phyloP scores from a whole-genome alignment of 1,140 invertebrate species.

The Charaxes varanes region DNA sequence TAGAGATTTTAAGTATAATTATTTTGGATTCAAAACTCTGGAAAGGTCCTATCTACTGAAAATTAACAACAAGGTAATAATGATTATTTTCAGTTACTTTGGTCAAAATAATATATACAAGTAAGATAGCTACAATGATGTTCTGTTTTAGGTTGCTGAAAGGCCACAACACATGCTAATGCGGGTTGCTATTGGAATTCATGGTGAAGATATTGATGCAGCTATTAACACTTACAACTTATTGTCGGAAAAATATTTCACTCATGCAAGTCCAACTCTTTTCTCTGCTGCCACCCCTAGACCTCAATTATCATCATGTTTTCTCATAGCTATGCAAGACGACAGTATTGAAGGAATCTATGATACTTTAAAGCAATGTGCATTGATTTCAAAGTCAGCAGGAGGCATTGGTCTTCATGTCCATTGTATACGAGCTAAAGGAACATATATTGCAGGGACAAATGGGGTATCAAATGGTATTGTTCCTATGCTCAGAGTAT shows the following conservation, averaged over 20 bases:
- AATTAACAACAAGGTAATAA: slow-evolving; percentile 86
- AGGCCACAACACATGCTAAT: slow-evolving; percentile 99
- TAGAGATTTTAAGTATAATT: slow-evolving; percentile 97
- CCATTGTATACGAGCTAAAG: slow-evolving; percentile 95
- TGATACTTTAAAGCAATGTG: slow-evolving; percentile 94
- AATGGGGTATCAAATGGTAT: slow-evolving; percentile 97
- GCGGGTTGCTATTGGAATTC: slow-evolving; percentile 97
- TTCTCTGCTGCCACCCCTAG: slow-evolving; percentile 95
- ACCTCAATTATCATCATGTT: slow-evolving; percentile 97
- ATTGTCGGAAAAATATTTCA: slow-evolving; percentile 97
- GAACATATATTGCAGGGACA: slow-evolving; percentile 94
- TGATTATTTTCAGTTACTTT: not conserved
- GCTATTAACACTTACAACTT: slow-evolving; percentile 98
- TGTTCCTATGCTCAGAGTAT: slow-evolving; percentile 98
- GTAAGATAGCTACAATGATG: not conserved
- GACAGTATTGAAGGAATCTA: slow-evolving; percentile 99
- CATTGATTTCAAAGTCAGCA: slow-evolving; percentile 96
- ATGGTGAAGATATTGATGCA: slow-evolving; percentile 93
- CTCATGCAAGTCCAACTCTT: slow-evolving; percentile 97
- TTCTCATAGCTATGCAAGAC: slow-evolving; percentile 94
- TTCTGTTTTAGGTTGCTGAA: slow-evolving; percentile 82
- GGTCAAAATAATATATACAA: not conserved
- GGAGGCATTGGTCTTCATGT: slow-evolving; percentile 98
- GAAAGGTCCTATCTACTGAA: slow-evolving; percentile 97
- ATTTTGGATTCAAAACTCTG: slow-evolving; percentile 99